phyloP scores from a whole-genome alignment of 2,113 vertebrate genomes.

The Mormoops blainvillei region DNA sequence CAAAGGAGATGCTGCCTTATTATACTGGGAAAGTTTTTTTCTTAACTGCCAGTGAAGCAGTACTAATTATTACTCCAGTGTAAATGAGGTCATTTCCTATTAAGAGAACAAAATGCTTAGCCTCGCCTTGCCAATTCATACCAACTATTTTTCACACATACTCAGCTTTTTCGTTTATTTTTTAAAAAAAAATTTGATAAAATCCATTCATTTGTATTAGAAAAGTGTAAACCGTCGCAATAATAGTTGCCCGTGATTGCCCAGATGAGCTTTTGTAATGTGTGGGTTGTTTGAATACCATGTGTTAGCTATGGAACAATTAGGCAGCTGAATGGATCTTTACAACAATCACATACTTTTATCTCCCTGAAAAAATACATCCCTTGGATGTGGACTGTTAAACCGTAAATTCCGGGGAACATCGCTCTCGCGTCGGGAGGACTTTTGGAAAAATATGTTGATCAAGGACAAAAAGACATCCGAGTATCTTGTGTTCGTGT shows the following conservation, averaged over 20 bases:
- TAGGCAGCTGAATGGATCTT: constrained; percentile 91
- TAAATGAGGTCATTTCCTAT: constrained; percentile 92
- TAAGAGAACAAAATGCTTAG: constrained; percentile 90
- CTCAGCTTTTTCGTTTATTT: constrained; percentile 85
- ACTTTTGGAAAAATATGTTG: constrained; percentile 87
- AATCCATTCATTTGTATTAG: constrained; percentile 92
- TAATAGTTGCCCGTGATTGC: constrained; percentile 90
- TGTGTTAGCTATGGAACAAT: constrained; percentile 90
- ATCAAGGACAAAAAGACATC: constrained; percentile 92
- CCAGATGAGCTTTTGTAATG: constrained; percentile 91
- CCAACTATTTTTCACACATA: constrained; percentile 90
- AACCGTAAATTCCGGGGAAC: constrained; percentile 81
- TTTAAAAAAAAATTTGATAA: constrained; percentile 80
- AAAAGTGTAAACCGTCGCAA: constrained; percentile 88
- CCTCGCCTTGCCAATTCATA: constrained; percentile 89
- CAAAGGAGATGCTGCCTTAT: constrained; percentile 91
- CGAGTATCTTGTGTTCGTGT: constrained; percentile 85
- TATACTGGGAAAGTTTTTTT: constrained; percentile 91
- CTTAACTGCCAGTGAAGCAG: constrained; percentile 91
- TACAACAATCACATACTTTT: constrained; percentile 91
- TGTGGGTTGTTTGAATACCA: constrained; percentile 90
- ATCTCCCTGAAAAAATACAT: constrained; percentile 86
- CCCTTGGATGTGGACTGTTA: constrained; percentile 83
- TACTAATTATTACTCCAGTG: constrained; percentile 92
- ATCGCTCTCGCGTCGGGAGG: constrained; percentile 70